phyloP scores from a whole-genome alignment of 2,888 invertebrate genomes.

The Anoncus sp. region DNA sequence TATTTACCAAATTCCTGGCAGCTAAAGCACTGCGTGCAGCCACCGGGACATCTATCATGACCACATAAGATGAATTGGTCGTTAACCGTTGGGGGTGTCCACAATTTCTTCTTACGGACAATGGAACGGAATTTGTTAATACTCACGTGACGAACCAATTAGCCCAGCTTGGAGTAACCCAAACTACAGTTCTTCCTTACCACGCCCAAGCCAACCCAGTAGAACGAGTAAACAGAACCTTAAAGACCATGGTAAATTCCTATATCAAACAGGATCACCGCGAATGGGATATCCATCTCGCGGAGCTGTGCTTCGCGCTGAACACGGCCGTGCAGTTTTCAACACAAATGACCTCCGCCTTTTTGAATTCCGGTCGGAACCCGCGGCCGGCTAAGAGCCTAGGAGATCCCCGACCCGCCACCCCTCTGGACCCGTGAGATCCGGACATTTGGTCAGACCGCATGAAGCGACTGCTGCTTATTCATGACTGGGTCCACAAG shows the following conservation, averaged over 20 bases:
- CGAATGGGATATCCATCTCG: slow-evolving; percentile 2
- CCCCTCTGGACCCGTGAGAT: neutral
- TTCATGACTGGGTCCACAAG: neutral
- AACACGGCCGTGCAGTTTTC: slow-evolving; percentile 61
- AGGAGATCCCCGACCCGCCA: neutral
- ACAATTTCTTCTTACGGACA: slow-evolving; percentile 64
- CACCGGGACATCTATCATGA: neutral
- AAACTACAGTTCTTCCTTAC: neutral
- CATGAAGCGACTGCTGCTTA: neutral
- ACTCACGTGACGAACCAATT: slow-evolving; percentile 9
- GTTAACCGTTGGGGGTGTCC: slow-evolving; percentile 66
- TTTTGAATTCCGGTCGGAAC: slow-evolving; percentile 69
- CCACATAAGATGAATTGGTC: slow-evolving; percentile 43
- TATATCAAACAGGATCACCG: neutral
- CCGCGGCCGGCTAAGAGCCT: slow-evolving; percentile 38
- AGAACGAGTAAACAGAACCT: slow-evolving; percentile 19
- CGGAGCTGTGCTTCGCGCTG: slow-evolving; percentile 30
- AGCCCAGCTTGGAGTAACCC: neutral
- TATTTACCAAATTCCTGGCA: slow-evolving; percentile 58
- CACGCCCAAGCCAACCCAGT: slow-evolving; percentile 15
- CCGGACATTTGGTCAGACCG: neutral
- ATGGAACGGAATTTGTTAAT: slow-evolving; percentile 69
- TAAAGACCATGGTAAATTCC: slow-evolving; percentile 6
- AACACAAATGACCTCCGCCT: slow-evolving; percentile 71
- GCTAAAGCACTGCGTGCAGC: slow-evolving; percentile 5